phyloP scores from a whole-genome alignment of 2,888 invertebrate genomes.

The Acrocyrtus sp. region DNA sequence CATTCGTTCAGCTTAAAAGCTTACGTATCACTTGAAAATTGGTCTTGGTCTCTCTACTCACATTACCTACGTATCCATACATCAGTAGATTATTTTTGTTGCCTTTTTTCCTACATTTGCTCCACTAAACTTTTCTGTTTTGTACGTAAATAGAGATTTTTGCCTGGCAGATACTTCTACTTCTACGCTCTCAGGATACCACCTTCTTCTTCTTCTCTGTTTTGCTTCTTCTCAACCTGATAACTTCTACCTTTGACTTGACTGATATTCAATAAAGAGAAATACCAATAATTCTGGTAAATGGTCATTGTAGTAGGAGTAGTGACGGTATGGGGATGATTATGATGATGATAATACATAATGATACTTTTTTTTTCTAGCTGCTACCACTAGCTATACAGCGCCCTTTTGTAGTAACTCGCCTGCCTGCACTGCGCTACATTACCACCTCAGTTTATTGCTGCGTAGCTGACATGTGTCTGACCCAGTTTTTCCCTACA shows the following conservation, averaged over 20 bases:
- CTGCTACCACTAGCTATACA: slow-evolving; percentile 11
- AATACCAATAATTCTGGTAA: no score
- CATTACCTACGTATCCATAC: slow-evolving; percentile 28
- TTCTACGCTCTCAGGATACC: no score
- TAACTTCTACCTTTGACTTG: no score
- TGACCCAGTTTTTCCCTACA: slow-evolving; percentile 42
- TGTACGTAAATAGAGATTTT: no score
- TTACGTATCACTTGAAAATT: slow-evolving; percentile 45
- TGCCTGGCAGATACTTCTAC: no score
- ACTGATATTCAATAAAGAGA: no score
- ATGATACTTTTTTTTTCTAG: neutral
- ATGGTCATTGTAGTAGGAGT: no score
- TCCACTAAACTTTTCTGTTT: no score
- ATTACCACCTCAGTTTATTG: neutral
- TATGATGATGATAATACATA: slow-evolving; percentile 30
- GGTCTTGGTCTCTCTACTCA: slow-evolving; percentile 37
- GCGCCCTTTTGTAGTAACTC: neutral
- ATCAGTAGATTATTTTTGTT: slow-evolving; percentile 12
- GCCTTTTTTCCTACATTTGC: no score
- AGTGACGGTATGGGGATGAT: no score
- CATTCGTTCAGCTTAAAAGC: slow-evolving; percentile 42
- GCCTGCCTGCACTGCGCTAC: neutral
- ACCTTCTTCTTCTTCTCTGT: no score
- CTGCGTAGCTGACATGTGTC: slow-evolving; percentile 45
- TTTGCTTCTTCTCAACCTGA: no score